Evolutionary conservation across 2,888 invertebrate genomes (phyloP).

Genomic region (Urechis unicinctus): DNA sequence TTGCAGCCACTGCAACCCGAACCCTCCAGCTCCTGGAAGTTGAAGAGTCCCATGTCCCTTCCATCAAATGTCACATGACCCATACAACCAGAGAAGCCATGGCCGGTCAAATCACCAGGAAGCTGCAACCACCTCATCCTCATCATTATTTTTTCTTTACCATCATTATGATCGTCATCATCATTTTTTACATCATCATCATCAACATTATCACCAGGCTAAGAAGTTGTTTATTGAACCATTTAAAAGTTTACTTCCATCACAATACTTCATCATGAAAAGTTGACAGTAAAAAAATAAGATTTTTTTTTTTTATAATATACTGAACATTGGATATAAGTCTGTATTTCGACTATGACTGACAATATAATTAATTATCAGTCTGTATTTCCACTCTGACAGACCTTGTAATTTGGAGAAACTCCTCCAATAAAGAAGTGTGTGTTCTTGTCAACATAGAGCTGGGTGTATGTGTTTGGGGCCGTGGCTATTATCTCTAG

Average conservation of each 20-base stretch:
- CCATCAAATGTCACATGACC: constrained; percentile 74
- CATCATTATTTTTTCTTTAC: too few relatives aligned
- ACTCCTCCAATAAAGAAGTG: constrained; percentile 17
- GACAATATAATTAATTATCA: constrained; percentile 3
- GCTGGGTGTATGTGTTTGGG: constrained; percentile 58
- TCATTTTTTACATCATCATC: too few relatives aligned
- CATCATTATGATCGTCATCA: too few relatives aligned
- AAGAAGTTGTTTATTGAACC: too few relatives aligned
- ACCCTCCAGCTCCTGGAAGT: constrained; percentile 59
- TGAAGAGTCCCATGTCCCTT: constrained; percentile 77
- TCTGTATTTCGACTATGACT: too few relatives aligned
- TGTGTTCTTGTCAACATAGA: constrained; percentile 53
- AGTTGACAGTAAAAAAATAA: too few relatives aligned
- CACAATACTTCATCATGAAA: too few relatives aligned
- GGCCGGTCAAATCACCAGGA: constrained; percentile 20
- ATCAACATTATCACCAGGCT: too few relatives aligned
- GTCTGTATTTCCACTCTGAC: constrained; percentile 54
- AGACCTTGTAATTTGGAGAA: constrained; percentile 42
- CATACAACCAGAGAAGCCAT: constrained; percentile 65
- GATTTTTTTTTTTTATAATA: too few relatives aligned
- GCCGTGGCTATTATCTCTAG: constrained; percentile 51
- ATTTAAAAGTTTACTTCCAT: too few relatives aligned
- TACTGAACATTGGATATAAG: too few relatives aligned
- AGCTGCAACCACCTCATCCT: too few relatives aligned
- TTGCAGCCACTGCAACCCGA: constrained; percentile 78